Base-by-base conservation (phyloP, 2,888 invertebrate species). In the Smittia aterrima region DNA sequence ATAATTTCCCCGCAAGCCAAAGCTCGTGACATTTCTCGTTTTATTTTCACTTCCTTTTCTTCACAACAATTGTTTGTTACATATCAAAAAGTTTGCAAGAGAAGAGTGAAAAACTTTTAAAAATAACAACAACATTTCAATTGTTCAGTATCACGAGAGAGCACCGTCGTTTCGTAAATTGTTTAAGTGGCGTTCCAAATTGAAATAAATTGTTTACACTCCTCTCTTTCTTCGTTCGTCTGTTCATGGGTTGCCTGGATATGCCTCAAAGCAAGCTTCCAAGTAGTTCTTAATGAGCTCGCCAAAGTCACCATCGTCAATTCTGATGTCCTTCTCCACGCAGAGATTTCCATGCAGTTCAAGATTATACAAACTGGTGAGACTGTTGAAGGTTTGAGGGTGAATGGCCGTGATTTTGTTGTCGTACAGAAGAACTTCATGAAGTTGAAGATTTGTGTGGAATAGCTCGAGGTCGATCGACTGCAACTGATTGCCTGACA, bases 261-360 rank as follows among this genome's bases (percentile, higher is more conserved):
- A 68, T 7, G 16, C 38, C n/a, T 68, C 68, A 24, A 47, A 68
- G 47, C 68, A 68, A 13, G 6, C 25, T 41, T 41, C 41, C 41
- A 68, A 47, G n/a, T 47, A 22, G 0, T 16, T 24, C 3, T 41
- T 47, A 24, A 68, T 41, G 24, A 38, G 32, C 6, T 68, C 68
- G n/a, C 47, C 25, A 16, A 47, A 68, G 20, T 47, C 68, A 1
- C 38, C 68, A 6, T 68, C 68, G 25, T 68, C 68, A 3, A 53
- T 24, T 2, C 68, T 18, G 13, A 53, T 24, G n/a, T 68, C 68
- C 7, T 24, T 58, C 16, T 71, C 71, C 4, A 38, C 13, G 58
- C 71, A 71, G 11, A 58, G 16, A 20, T 71, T 71, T 7, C 71
- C 71, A n/a, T 58, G 71, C 16, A 71, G 27, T 20, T 71, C 71